Evolutionary conservation across 37 sponge, comb jelly and placozoan genomes (phyloP).

Genomic region (Lycopodina hypogea): DNA sequence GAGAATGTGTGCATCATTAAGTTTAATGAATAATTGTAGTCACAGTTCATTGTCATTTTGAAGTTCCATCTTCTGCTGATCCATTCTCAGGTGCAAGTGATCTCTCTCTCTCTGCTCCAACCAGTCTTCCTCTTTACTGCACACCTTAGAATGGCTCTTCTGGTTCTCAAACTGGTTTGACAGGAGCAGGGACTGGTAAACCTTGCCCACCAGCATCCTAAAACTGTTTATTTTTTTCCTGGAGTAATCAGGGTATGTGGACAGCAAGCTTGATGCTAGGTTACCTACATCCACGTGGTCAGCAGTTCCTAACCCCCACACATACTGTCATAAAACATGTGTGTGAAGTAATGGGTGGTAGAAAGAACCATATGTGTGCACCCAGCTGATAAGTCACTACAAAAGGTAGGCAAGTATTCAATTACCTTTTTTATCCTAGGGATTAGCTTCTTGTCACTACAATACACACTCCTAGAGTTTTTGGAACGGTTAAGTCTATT

Average conservation of each 20-base stretch:
- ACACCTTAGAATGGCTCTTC: not conserved
- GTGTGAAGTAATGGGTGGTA: not conserved
- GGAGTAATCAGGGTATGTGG: slow-evolving; percentile 41
- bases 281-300: slow-evolving; percentile 33
- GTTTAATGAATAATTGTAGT: not conserved
- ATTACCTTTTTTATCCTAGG: slow-evolving; percentile 70
- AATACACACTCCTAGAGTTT: not conserved
- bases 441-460: slow-evolving; percentile 40
- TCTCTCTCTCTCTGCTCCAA: slow-evolving; percentile 17
- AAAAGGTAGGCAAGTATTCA: too few relatives aligned
- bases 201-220: slow-evolving; percentile 31
- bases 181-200: not conserved
- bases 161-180: not conserved
- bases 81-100: not conserved
- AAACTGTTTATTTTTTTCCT: slow-evolving; percentile 50
- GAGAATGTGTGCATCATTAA: not conserved
- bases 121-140: slow-evolving; percentile 8
- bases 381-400: too few relatives aligned
- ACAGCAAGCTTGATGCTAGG: slow-evolving; percentile 45
- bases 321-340: slow-evolving; percentile 13
- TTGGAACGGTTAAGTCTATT: not conserved
- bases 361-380: not conserved
- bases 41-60: not conserved
- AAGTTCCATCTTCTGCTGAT: not conserved
- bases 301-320: not conserved